Evolutionary conservation across 2,113 vertebrate genomes (phyloP), one percentile per base, ranked within the genome.

Genomic region (Cottus gobio): DNA sequence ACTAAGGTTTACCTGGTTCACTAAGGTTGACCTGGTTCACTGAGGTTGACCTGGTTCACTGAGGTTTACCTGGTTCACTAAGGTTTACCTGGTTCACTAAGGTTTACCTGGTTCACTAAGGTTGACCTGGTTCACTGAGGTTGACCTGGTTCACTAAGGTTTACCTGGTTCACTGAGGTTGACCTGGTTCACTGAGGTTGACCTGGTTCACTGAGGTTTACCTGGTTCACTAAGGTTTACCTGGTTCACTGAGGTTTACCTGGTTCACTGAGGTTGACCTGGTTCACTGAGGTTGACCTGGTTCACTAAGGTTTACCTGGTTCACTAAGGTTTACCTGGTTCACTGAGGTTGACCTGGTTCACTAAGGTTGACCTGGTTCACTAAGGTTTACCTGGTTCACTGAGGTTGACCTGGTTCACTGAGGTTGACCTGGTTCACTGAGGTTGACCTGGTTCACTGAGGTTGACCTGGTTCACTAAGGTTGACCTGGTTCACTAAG

Each of bases 91-190:
- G 31, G 31, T 31, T 31, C 31, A 31, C 31, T 31, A 31, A 31
- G 31, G 31, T 31, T 31, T 31, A 31, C 31, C 31, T 31, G 31
- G 31, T 31, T 31, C 31, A 31, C 31, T 31, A 31, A 31, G 31
- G 34, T 34, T 37, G 8, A 37, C 36, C 36, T 37, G 7, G 46
- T 56, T 78, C 26, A 34, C 9, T 71, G 84, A 79, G n/a, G n/a
- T n/a, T n/a, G n/a, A n/a, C n/a, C n/a, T n/a, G n/a, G 46, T 57
- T 78, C 26, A 34, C 10, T 72, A 86, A 79, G 46, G 57, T 77
- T 39, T 11, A 39, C 39, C 11, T 39, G 9, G 37, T 56, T 78
- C 26, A 31, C 9, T 75, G 84, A 78, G 44, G 56, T 76, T 71
- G 61, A 80, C 46, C 48, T 12, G 22, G 37, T 31, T 31, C 31